Conservation (phyloP, 2,797 vertebrate species). For the Philypnodon macrostomus region DNA sequence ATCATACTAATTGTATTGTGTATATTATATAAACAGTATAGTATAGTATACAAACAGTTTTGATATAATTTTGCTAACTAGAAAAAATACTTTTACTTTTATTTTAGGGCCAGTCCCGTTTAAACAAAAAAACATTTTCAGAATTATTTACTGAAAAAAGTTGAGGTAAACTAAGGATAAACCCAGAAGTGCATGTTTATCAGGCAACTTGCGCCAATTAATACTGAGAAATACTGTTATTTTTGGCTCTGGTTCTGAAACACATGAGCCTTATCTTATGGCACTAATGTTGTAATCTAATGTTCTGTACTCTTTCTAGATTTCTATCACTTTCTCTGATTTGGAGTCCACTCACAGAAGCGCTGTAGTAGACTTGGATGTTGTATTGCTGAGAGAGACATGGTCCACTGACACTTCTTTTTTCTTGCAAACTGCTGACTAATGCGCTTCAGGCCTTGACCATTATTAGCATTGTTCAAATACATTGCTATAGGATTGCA, state of each 20-base stretch:
- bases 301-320: constrained; percentile 3
- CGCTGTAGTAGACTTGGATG: not conserved
- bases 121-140: too few relatives aligned
- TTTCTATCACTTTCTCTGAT: constrained; percentile 4
- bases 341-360: not conserved
- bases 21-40: not conserved
- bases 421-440: too few relatives aligned
- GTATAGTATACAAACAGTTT: not conserved
- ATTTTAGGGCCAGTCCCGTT: not conserved
- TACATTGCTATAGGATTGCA: too few relatives aligned
- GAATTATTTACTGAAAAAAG: not conserved
- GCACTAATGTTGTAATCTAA: not conserved
- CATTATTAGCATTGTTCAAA: too few relatives aligned
- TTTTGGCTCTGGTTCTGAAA: constrained; percentile 14
- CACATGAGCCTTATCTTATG: constrained; percentile 5
- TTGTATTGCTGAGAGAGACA: constrained; percentile 1
- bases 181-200: constrained; percentile 21
- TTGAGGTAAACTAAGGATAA: constrained; percentile 6
- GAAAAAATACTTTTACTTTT: not conserved
- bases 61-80: not conserved
- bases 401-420: not conserved
- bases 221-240: constrained; percentile 18
- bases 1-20: constrained; percentile 3
- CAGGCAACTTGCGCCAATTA: constrained; percentile 11
- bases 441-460: too few relatives aligned